These are phyloP conservation scores for Pristiophorus japonicus DNA, from an alignment of 2,113 vertebrate genomes.

Conservation along the genomic window DNA sequence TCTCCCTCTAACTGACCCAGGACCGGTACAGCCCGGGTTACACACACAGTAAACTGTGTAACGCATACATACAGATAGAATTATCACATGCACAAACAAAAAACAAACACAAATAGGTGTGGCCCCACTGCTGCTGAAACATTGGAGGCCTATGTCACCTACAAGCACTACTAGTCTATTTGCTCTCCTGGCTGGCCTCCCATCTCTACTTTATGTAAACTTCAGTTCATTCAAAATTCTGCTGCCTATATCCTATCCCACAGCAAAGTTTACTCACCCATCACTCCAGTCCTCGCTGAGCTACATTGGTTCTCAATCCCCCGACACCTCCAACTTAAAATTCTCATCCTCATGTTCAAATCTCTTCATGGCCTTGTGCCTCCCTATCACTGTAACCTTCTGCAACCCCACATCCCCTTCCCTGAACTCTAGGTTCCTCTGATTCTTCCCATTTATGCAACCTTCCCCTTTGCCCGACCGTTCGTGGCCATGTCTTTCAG, in stretches of 20 bases:
- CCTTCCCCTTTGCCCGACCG: no score
- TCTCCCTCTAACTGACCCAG: no score
- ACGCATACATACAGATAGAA: no score
- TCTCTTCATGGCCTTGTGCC: no score
- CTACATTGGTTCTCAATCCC: not conserved
- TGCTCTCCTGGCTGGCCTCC: not conserved
- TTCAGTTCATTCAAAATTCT: not conserved
- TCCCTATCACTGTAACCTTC: no score
- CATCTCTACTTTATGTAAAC: not conserved
- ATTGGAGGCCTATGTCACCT: not conserved
- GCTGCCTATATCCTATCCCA: not conserved
- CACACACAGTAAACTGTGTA: no score
- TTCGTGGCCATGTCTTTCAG: no score
- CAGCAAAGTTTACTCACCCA: not conserved
- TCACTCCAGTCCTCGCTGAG: not conserved
- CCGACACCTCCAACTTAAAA: not conserved
- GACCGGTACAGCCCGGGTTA: no score
- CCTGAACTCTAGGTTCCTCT: no score
- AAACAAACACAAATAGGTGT: not conserved
- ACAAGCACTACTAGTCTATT: not conserved
- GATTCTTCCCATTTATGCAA: no score
- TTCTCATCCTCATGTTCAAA: no score
- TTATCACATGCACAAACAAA: not conserved
- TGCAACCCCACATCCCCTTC: no score
- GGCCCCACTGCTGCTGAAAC: not conserved